Base-by-base conservation (phyloP, 2,888 invertebrate species). In the Dasypogon diadema region DNA sequence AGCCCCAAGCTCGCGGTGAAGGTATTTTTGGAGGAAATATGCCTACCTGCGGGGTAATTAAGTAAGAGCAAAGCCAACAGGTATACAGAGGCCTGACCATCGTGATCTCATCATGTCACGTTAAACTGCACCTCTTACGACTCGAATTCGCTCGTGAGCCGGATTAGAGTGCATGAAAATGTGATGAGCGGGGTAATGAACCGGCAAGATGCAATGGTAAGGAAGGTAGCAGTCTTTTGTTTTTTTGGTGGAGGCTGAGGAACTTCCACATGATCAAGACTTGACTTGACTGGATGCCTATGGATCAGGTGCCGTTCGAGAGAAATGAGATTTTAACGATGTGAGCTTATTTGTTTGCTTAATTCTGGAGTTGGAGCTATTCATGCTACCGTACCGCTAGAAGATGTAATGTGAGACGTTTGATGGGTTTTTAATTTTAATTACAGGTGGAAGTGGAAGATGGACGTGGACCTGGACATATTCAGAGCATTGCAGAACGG, bases 251-350 rank as follows among this genome's bases (percentile, higher is more conserved):
- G 21, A 51, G 18, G 51, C 51, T 18, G 21, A 18, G 18, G 24
- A 42, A 16, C 34, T 63, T 21, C 21, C 37, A 18, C 24, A 6
- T 30, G 58, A 58, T 58, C 30, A 26, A 16, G 16, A 18, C 34
- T 30, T 3, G 8, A 30, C 30, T 42, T 42, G 42, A 6, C n/a
- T 42, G 12, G 42, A 0, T 42, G 1, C 2, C n/a, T 21, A 10
- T 2, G 37, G 26, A 37, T 60, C 60, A 60, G 60, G 60, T 37
- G 60, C 58, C 22, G 18, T 30, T 21, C 60, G 18, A 4, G n/a
- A 37, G 60, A 60, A 60, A 60, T 37, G 60, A 34, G 60, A 60
- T 60, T 60, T 60, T 60, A 60, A 60, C 60, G 60, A 60, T 60
- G 60, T 4, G 58, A 58, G 18, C 14, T 26, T 26, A 30, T 58